Base-by-base conservation (phyloP, 2,888 invertebrate species). In the Aromia moschata region DNA sequence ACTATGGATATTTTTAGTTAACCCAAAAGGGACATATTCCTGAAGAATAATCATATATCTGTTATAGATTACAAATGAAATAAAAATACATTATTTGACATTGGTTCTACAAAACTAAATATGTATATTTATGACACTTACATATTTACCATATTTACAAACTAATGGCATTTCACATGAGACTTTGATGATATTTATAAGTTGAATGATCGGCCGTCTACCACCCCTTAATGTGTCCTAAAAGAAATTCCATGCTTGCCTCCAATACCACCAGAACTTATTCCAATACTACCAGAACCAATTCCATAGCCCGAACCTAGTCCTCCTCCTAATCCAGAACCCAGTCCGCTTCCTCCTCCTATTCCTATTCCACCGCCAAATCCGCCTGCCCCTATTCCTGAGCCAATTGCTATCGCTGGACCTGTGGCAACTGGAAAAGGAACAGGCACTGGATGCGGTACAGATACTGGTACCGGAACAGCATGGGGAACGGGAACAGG, bases 401-500 rank as follows among this genome's bases (percentile, higher is more conserved):
- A 41, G 16, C 37, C 25, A 15, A 25, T 4, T 5, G 25, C 9
- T 25, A 25, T 5, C 9, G 25, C 9, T 25, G 25, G 25, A 25
- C 5, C 25, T 25, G 25, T n/a, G n/a, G n/a, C 63, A 64, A 46
- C 56, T 36, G 67, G 63, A 4, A 69, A 69, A 3, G 70, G 70
- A 31, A 70, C 65, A 2, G 74, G 72, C 1, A 70, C 66, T n/a
- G 76, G 75, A 2, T 70, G 67, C 12, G 77, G 74, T 12, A 74
- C 72, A 3, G 72, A 64, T 12, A 78, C 74, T 16, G 75, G 73
- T 10, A 75, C 73, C 5, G 72, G 69, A 14, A 64, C 61, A 3
- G 72, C 64, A 33, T 63, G 54, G 17, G 72, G 67, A 10, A 77
- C 74, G 1, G 75, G 72, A 9, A 72, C 69, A n/a, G 77, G 74